These are phyloP conservation scores for Leptestheria dahalacensis DNA, from an alignment of 1,140 invertebrate species.

Conservation along the genomic window DNA sequence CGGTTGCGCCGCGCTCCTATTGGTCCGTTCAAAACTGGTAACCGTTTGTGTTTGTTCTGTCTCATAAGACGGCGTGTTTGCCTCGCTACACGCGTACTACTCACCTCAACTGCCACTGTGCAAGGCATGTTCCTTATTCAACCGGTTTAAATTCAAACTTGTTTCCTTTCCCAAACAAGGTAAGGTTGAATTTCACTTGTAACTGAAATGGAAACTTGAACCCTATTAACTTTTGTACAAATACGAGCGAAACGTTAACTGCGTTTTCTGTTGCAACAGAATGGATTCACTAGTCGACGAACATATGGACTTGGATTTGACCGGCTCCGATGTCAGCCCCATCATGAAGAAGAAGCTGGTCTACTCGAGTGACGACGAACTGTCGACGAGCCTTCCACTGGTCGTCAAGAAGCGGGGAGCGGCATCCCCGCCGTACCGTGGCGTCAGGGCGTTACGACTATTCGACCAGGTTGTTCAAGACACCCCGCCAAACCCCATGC, in stretches of 20 bases:
- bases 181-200: too few species aligned
- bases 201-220: too few species aligned
- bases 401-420: not conserved
- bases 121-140: not conserved
- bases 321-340: not conserved
- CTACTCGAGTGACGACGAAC: not conserved
- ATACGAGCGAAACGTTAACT: not conserved
- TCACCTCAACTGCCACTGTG: not conserved
- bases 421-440: slow-evolving; percentile 54
- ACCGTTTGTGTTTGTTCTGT: not conserved
- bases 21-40: not conserved
- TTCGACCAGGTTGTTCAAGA: slow-evolving; percentile 52
- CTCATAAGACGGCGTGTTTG: not conserved
- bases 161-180: too few species aligned
- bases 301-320: not conserved
- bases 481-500: slow-evolving; percentile 55
- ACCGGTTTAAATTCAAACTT: not conserved
- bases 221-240: too few species aligned
- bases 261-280: not conserved
- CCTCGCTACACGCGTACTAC: not conserved
- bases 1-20: not conserved
- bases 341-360: not conserved
- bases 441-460: slow-evolving; percentile 58
- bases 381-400: not conserved
- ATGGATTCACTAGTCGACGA: not conserved